Conservation (phyloP, 2,113 vertebrate genomes). For the Pterocles burchelli region DNA sequence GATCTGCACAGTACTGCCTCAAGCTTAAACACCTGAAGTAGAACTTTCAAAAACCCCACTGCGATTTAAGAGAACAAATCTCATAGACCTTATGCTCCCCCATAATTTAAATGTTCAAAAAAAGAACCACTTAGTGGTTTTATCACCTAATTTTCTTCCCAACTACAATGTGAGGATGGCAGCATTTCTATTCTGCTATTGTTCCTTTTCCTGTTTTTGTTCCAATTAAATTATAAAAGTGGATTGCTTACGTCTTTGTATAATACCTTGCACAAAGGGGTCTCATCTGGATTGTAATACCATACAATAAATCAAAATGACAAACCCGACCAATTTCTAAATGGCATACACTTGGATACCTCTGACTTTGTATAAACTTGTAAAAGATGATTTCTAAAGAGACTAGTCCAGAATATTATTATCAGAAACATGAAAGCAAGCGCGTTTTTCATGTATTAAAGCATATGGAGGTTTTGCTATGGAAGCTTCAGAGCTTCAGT, state of each 20-base stretch:
- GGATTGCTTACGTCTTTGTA: not conserved
- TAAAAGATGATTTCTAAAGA: not conserved
- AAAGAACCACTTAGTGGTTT: not conserved
- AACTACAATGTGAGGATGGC: not conserved
- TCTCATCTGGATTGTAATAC: not conserved
- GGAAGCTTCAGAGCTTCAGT: not conserved
- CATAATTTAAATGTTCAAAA: not conserved
- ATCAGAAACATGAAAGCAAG: not conserved
- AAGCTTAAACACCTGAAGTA: not conserved
- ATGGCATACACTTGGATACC: not conserved
- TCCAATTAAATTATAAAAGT: not conserved
- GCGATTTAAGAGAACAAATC: not conserved
- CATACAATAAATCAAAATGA: not conserved
- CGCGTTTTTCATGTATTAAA: not conserved
- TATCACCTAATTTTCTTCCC: not conserved
- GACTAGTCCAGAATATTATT: not conserved
- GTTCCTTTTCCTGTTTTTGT: not conserved
- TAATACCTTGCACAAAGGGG: not conserved
- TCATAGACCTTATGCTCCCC: not conserved
- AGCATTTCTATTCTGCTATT: not conserved
- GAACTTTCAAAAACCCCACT: not conserved
- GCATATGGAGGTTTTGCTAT: not conserved
- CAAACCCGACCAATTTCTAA: not conserved
- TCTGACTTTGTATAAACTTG: not conserved
- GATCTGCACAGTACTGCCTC: not conserved